phyloP scores from a whole-genome alignment of 2,113 vertebrate species.

The Cepphus grylle region DNA sequence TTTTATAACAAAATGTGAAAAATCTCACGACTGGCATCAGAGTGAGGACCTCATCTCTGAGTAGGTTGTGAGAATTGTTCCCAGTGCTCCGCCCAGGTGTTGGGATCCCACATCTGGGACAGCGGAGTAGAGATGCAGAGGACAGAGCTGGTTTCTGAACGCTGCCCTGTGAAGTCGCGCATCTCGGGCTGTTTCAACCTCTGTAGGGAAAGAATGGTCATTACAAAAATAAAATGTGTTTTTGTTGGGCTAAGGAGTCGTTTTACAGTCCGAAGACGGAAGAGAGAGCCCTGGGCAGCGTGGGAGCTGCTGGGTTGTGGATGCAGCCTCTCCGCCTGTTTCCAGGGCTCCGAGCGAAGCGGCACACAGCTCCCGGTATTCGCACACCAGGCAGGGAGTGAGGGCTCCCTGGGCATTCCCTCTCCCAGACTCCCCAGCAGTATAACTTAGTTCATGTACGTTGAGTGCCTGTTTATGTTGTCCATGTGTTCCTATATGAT shows the following conservation, averaged over 20 bases:
- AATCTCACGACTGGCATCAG: background rate
- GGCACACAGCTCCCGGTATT: background rate
- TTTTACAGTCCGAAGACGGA: background rate
- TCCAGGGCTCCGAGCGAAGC: too few species aligned
- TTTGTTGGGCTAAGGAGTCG: accelerated
- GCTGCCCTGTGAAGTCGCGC: background rate
- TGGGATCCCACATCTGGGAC: background rate
- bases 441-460: too few species aligned
- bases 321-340: background rate
- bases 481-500: background rate
- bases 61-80: background rate
- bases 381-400: background rate
- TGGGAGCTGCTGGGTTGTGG: background rate
- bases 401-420: background rate
- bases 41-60: background rate
- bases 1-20: background rate
- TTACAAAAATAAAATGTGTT: background rate
- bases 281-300: background rate
- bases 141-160: background rate
- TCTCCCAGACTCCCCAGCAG: background rate
- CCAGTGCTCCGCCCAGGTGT: background rate
- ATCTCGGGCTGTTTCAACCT: background rate
- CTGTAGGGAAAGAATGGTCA: background rate
- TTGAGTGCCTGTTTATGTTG: background rate
- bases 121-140: too few species aligned